Percentiles rank a stretch among this genome's conserved stretches.
phyloP scores from a whole-genome alignment of 2,113 vertebrate species.

The Lagopus leucura region DNA sequence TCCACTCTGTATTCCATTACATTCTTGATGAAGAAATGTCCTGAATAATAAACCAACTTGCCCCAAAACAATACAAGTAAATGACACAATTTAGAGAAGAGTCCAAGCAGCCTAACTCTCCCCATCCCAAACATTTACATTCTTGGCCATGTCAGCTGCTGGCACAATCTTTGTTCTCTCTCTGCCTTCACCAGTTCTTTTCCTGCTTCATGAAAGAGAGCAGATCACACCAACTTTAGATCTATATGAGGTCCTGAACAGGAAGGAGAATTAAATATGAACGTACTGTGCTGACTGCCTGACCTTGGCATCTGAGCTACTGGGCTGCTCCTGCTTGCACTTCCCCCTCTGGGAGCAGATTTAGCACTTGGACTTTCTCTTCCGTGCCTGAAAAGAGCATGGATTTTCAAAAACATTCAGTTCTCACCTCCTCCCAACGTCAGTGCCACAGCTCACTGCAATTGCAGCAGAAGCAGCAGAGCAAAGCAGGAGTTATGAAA shows the following conservation, averaged over 20 bases:
- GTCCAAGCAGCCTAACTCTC: neutral
- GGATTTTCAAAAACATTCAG: neutral
- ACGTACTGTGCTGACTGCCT: neutral
- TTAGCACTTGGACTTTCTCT: neutral
- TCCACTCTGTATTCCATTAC: neutral
- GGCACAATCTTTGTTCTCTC: neutral
- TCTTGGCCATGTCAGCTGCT: neutral
- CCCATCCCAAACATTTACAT: neutral
- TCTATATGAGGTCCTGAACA: neutral
- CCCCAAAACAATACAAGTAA: neutral
- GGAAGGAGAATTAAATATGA: neutral
- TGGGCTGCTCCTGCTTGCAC: neutral
- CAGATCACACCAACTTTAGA: neutral
- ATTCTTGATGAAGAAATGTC: neutral
- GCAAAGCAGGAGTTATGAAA: slow-evolving; percentile 9
- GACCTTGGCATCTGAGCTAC: neutral
- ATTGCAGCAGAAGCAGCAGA: neutral
- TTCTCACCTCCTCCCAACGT: neutral
- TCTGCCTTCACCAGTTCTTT: neutral
- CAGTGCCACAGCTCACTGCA: neutral
- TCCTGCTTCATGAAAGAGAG: neutral
- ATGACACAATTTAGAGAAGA: neutral
- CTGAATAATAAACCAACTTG: neutral
- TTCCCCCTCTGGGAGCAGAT: neutral
- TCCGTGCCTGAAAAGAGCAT: neutral